Percentiles rank a stretch among this genome's conserved stretches.
phyloP scores from a whole-genome alignment of 2,888 invertebrate species.

The Xylota segnis region DNA sequence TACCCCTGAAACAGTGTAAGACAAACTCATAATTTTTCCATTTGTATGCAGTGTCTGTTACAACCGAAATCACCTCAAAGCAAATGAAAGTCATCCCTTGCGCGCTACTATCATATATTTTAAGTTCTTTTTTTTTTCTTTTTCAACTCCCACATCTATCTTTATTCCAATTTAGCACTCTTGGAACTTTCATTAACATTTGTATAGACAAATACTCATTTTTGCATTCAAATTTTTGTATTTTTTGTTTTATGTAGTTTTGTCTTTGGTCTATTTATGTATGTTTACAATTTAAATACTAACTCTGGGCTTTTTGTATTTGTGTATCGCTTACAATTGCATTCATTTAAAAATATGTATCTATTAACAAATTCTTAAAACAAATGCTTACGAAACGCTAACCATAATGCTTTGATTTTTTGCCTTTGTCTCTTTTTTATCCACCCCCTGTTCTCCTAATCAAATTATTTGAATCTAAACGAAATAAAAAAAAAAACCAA shows the following conservation, averaged over 20 bases:
- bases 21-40: conserved; percentile 72
- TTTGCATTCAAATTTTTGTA: conserved; percentile 39
- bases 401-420: conserved; percentile 76
- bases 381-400: conserved; percentile 69
- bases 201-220: conserved; percentile 47
- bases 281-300: conserved; percentile 17
- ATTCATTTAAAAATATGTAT: conserved; percentile 35
- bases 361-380: conserved; percentile 44
- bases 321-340: conserved; percentile 41
- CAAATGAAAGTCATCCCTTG: conserved; percentile 39
- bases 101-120: conserved; percentile 14
- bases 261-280: conserved; percentile 9
- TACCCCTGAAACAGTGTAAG: conserved; percentile 16
- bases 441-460: conserved; percentile 41
- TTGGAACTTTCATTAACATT: conserved; percentile 63
- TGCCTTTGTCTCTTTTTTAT: conserved; percentile 73
- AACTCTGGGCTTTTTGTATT: conserved; percentile 37
- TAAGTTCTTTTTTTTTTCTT: conserved; percentile 9
- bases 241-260: conserved; percentile 35
- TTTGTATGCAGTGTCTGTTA: conserved; percentile 72
- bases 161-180: conserved; percentile 60
- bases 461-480: conserved; percentile 41
- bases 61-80: conserved; percentile 62
- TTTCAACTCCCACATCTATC: conserved; percentile 40
- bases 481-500: conserved; percentile 44